phyloP scores from a whole-genome alignment of 2,113 vertebrate species.

The Poeciliopsis turrubarensis region DNA sequence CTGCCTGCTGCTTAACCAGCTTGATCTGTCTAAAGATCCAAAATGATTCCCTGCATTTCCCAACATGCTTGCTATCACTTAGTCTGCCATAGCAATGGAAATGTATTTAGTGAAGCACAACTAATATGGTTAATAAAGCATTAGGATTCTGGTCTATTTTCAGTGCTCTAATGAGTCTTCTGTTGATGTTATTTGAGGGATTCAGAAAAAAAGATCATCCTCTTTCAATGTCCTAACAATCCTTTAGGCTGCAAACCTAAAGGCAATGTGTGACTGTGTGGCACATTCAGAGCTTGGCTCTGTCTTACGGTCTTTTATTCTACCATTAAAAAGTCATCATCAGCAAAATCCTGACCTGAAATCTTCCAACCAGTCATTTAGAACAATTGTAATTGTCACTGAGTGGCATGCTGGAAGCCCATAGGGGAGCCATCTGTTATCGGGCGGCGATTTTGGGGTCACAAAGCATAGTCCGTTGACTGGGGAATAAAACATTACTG shows the following conservation, averaged over 20 bases:
- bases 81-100: constrained; percentile 40
- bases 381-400: no score
- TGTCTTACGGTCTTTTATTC: not conserved
- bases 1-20: constrained; percentile 30
- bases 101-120: constrained; percentile 30
- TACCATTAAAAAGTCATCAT: no score
- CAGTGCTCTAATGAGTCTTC: constrained; percentile 16
- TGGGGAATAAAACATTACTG: no score
- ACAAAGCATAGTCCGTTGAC: no score
- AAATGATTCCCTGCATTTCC: constrained; percentile 40
- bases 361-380: no score
- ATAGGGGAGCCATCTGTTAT: no score
- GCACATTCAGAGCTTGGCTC: not conserved
- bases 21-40: constrained; percentile 33
- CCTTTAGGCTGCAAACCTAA: not conserved
- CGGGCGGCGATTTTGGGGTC: no score
- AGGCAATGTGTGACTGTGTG: not conserved
- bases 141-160: constrained; percentile 22
- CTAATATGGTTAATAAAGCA: constrained; percentile 40
- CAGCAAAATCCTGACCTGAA: no score
- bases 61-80: constrained; percentile 8
- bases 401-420: no score
- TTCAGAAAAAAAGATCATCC: not conserved
- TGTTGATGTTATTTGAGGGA: constrained; percentile 17
- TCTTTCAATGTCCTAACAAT: not conserved